A percentile compares a stretch with the other conserved stretches of the same genome.
Evolutionary conservation across 2,113 vertebrate species (phyloP).

Genomic region (Probosciger aterrimus): DNA sequence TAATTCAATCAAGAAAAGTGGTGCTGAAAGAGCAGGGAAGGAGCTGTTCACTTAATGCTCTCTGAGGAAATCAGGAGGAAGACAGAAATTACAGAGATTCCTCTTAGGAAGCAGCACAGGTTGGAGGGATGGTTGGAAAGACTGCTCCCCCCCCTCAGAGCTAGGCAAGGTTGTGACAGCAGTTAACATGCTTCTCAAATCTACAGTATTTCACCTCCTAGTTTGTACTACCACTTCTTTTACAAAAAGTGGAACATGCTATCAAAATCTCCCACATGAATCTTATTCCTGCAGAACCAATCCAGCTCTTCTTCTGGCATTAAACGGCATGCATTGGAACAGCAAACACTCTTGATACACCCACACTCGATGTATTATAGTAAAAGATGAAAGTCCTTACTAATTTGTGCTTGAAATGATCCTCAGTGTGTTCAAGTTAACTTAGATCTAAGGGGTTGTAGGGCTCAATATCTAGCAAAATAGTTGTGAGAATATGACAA

Average conservation of each 20-base stretch:
- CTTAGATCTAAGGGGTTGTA: neutral
- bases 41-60: neutral
- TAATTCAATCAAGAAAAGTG: neutral
- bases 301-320: neutral
- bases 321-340: neutral
- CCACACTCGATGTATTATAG: neutral
- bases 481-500: neutral
- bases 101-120: neutral
- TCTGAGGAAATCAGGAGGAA: neutral
- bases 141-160: neutral
- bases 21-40: neutral
- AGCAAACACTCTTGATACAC: neutral
- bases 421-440: neutral
- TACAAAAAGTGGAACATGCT: neutral
- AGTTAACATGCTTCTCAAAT: neutral
- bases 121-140: neutral
- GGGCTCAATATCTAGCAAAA: neutral
- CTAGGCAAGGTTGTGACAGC: neutral
- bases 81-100: neutral
- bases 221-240: neutral
- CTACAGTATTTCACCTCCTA: neutral
- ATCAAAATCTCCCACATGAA: neutral
- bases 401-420: neutral
- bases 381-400: neutral
- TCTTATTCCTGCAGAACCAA: neutral